Evolutionary conservation across 2,888 invertebrate genomes (phyloP), one percentile per base, ranked within the genome.

Genomic region (Volucella inanis): DNA sequence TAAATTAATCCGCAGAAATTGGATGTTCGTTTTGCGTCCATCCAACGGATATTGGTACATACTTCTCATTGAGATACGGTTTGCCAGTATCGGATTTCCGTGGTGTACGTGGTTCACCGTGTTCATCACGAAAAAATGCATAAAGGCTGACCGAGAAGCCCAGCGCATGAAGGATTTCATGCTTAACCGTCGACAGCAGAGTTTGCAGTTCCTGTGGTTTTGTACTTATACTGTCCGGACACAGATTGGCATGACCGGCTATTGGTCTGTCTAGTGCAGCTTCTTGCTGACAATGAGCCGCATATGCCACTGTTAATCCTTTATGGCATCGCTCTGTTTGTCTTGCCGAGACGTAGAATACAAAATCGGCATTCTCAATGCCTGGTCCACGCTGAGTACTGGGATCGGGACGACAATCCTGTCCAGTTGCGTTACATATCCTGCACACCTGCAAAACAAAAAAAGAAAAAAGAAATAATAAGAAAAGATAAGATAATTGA

Each of bases 231-330:
- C 97, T 97, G 18, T 96, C 95, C 0, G 99, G 99, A 89, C 99
- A 99, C 88, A 99, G 95, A 93, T 99, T 99, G 0, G 99, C 98
- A 93, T 99, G 99, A 0, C 99, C 99, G 0, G 99, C 99, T 76
- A 99, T 98, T 0, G 99, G 99, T 87, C 99, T 97, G 92, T 99
- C 99, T 45, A 98, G 92, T 0, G 96, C 96, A 0, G 96, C 94
- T 92, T 99, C 99, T 91, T 98, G 98, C 91, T 99, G 99, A 89
- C 99, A 99, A 91, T 99, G 99, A 0, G 99, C 98, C 0, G 99
- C 99, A 92, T 99, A 99, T 0, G 99, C 99, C 1, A 99, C 98
- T 0, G 99, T 98, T 85, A 96, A 93, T 0, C 97, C 97, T 88
- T 97, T 95, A 87, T 95, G 95, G 91, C 99, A 99, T n/a, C 98